These are phyloP conservation scores for Yoshiicerus persimilis DNA, from an alignment of 1,140 invertebrate genomes.

Conservation along the genomic window DNA sequence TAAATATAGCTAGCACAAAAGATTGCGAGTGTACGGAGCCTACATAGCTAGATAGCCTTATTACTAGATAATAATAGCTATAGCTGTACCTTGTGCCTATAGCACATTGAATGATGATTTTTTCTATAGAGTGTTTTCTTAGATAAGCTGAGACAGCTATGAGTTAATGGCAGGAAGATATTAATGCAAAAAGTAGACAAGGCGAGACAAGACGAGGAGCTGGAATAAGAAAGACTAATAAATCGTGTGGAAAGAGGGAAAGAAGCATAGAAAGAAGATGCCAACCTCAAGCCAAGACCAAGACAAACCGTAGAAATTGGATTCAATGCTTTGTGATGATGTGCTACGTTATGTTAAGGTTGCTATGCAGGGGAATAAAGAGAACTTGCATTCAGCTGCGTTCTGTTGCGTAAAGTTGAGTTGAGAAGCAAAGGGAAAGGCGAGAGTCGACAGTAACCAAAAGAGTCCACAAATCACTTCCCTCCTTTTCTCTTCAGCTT, in stretches of 20 bases:
- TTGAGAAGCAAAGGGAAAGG: neutral
- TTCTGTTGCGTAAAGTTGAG: too few species aligned
- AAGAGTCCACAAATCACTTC: constrained; percentile 5
- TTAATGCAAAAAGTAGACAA: constrained; percentile 10
- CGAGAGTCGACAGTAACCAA: neutral
- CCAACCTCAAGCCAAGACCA: neutral
- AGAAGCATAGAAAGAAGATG: neutral
- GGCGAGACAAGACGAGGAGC: neutral
- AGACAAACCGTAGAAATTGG: neutral
- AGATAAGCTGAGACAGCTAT: constrained; percentile 9
- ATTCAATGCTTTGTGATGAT: neutral
- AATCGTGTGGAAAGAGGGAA: neutral
- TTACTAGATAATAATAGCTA: neutral
- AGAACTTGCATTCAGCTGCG: too few species aligned
- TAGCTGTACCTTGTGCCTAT: neutral
- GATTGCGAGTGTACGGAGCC: neutral
- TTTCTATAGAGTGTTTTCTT: neutral
- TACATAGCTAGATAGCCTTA: neutral
- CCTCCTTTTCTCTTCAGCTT: neutral
- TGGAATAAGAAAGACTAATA: neutral
- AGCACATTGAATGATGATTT: neutral
- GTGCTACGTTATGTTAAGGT: neutral
- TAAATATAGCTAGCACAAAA: neutral
- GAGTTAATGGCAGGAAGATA: constrained; percentile 16
- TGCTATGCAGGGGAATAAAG: too few species aligned